These are phyloP conservation scores for Acrocephalus scirpaceus DNA, from an alignment of 2,797 vertebrate species.

Conservation along the genomic window DNA sequence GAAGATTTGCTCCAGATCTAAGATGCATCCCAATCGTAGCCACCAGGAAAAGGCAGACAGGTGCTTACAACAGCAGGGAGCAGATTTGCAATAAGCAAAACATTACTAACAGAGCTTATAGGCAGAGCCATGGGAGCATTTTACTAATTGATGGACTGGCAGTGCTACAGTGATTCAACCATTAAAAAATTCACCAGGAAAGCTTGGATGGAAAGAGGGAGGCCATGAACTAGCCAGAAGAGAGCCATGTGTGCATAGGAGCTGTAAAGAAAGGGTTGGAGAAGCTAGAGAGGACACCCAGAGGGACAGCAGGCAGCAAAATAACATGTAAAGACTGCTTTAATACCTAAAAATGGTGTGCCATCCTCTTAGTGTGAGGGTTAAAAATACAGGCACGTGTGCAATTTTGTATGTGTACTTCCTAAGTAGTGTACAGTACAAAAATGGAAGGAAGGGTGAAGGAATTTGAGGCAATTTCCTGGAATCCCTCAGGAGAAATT, in stretches of 20 bases:
- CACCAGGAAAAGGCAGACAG: background rate
- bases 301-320: background rate
- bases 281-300: background rate
- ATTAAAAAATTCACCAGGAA: background rate
- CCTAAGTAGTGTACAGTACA: background rate
- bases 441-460: background rate
- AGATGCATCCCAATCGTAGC: background rate
- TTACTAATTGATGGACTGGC: background rate
- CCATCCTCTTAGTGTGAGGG: background rate
- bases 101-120: background rate
- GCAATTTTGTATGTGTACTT: background rate
- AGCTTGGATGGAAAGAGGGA: background rate
- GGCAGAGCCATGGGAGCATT: background rate
- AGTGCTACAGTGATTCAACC: background rate
- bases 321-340: background rate
- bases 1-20: background rate
- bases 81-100: background rate
- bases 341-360: background rate
- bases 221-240: background rate
- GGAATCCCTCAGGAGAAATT: slow-evolving; percentile 3
- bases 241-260: background rate
- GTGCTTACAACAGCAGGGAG: background rate
- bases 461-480: slow-evolving; percentile 9
- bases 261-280: background rate
- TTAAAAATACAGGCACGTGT: background rate